Base-by-base conservation (phyloP, 64 coral and sea anemone genomes). In the Montipora foliosa region DNA sequence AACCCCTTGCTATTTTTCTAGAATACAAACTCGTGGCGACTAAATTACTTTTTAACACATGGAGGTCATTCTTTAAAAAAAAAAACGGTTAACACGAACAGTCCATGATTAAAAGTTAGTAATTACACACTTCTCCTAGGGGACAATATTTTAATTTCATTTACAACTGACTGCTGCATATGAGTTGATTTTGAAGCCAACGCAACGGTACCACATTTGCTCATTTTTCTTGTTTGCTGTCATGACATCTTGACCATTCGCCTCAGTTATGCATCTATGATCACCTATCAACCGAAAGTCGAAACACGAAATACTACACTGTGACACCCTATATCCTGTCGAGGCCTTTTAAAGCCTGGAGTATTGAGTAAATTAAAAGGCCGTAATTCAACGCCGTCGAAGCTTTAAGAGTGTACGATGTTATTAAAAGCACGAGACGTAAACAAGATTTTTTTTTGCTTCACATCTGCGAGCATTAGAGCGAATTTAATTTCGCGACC, bases 401-500 rank as follows among this genome's bases (percentile, higher is more conserved):
- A 14, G 58, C 80, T 82, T n/a, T 80, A 19, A 80, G n/a, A 45
- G 47, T 4, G 14, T 22, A 59, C 6, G 13, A 17, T 78, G 45
- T 49, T 47, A 78, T 49, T 49, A 19, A 49, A 49, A 47, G 44
- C 11, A 7, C 46, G 47, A 49, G 19, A 48, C 47, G 46, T 72
- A 50, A 71, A 71, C 46, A 49, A 11, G 3, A 4, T 29, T 71
- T 16, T 16, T 6, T 0, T 47, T 0, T 37, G 37, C 37, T 2
- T 4, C 9, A 86, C 82, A 86, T 86, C 82, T 86, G 82, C 45
- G 71, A 16, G 16, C 46, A 68, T 46, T 19, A 6, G 82, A 86
- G 82, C 15, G 15, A 84, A 2, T 19, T 84, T 84, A 84, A 84
- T 84, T 84, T 15, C 74, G 9, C 46, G 19, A 44, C 67, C 61